Evolutionary conservation across 2,113 vertebrate species (phyloP).

Genomic region (Albula glossodonta): DNA sequence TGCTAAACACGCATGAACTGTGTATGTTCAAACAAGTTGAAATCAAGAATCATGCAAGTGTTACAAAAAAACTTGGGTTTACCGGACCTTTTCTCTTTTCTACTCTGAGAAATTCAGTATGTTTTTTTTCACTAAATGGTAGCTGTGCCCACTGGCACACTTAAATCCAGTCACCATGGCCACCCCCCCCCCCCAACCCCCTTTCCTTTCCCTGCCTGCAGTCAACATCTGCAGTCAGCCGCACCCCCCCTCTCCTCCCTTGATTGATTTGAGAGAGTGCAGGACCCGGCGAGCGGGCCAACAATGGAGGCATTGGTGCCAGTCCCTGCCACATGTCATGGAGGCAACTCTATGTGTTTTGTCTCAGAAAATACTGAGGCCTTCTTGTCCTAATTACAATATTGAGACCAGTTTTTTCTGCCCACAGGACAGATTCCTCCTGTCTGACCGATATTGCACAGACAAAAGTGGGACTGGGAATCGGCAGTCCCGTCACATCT

Average conservation of each 20-base stretch:
- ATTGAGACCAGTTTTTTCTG: no score
- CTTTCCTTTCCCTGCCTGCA: neutral
- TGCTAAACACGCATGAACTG: neutral
- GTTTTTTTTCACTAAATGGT: neutral
- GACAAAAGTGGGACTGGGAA: neutral
- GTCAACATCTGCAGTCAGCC: neutral
- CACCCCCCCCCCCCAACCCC: neutral
- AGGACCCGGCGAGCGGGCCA: neutral
- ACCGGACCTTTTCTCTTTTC: neutral
- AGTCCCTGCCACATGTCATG: conserved; percentile 38
- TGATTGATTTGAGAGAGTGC: conserved; percentile 47
- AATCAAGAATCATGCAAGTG: neutral
- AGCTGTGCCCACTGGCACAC: neutral
- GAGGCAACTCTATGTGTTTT: conserved; percentile 30
- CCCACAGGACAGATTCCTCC: no score
- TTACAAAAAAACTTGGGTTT: neutral
- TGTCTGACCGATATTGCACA: neutral
- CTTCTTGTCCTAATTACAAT: conserved; percentile 12
- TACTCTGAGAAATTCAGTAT: neutral
- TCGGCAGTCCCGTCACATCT: conserved; percentile 33
- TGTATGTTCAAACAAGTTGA: no score
- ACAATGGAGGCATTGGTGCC: conserved; percentile 40
- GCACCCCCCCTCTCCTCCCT: neutral
- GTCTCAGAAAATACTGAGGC: conserved; percentile 27
- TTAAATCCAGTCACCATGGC: neutral